Base-by-base conservation (phyloP, 2,888 invertebrate species). In the Reticulitermes lucifugus region DNA sequence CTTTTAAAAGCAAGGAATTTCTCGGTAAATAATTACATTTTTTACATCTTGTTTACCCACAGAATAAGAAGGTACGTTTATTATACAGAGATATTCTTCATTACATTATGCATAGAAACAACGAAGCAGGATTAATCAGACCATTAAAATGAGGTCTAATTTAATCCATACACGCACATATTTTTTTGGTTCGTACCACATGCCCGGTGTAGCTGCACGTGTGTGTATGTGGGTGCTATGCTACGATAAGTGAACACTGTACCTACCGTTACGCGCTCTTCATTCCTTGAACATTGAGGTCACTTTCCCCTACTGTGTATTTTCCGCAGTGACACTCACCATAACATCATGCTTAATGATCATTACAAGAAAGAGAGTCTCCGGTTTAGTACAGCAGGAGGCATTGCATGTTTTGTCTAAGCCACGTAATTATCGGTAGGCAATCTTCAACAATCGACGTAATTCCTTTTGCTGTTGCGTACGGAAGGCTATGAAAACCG, bases 251-350 rank as follows among this genome's bases (percentile, higher is more conserved):
- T 65, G 65, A 65, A 12, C 65, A 65, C 25, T 46, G 51, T 18
- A n/a, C n/a, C n/a, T 79, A 14, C 22, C 46, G 79, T 79, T 79
- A 25, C 55, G 79, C 79, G 43, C 25, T 51, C 79, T 55, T 79
- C 43, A 79, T 51, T 79, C 79, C 14, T n/a, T 55, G 79, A 79
- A 51, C 46, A 79, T 79, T 51, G 55, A 55, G 79, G 79, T 79
- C 79, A 79, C 79, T 79, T 79, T 79, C 79, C 55, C 79, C 51
- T 55, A 2, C 65, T 65, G 65, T 65, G 9, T 25, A 2, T n/a
- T 65, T 65, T 25, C 7, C 65, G 3, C 25, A 65, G 2, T 25
- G 65, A 9, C 25, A n/a, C 12, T n/a, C 25, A 10, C 65, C 65
- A 65, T 25, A 65, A 25, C 65, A 65, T n/a, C 3, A 65, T 25